Conservation (phyloP, 1,140 invertebrate species). For the Hesperophylax magnus region DNA sequence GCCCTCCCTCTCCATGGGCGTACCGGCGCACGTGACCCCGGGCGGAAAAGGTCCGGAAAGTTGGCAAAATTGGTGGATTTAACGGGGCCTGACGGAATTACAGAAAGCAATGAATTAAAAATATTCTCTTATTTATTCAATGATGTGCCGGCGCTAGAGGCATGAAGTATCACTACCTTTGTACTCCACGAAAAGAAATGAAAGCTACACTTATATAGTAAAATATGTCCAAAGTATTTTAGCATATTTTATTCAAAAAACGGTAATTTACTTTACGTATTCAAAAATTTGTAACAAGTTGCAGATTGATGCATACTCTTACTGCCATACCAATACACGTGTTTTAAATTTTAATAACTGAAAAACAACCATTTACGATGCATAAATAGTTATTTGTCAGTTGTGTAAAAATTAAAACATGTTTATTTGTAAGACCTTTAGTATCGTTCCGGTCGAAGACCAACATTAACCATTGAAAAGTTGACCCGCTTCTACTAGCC, state of each 20-base stretch:
- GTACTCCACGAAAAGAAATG: neutral
- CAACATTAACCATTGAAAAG: too few relatives aligned
- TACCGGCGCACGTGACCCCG: neutral
- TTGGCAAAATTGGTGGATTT: conserved; percentile 5
- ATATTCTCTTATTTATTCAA: neutral
- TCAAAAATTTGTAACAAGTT: neutral
- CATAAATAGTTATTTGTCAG: too few relatives aligned
- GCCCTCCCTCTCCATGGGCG: neutral
- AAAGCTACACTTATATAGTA: neutral
- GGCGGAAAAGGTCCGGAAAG: neutral
- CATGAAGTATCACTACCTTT: neutral
- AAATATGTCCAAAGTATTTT: neutral
- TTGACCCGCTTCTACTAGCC: too few relatives aligned
- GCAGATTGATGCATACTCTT: neutral
- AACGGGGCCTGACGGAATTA: neutral
- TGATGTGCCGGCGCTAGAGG: too few relatives aligned
- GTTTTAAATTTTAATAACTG: too few relatives aligned
- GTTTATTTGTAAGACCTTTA: too few relatives aligned
- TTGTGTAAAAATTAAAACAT: too few relatives aligned
- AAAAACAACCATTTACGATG: too few relatives aligned
- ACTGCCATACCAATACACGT: too few relatives aligned
- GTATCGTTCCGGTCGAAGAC: too few relatives aligned
- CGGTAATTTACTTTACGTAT: neutral
- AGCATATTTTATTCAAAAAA: neutral
- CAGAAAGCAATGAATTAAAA: neutral